A percentile compares a stretch with the other conserved stretches of the same genome.
These are phyloP conservation scores for Drymodes brunneopygia DNA, from an alignment of 2,113 vertebrate genomes.

Conservation along the genomic window DNA sequence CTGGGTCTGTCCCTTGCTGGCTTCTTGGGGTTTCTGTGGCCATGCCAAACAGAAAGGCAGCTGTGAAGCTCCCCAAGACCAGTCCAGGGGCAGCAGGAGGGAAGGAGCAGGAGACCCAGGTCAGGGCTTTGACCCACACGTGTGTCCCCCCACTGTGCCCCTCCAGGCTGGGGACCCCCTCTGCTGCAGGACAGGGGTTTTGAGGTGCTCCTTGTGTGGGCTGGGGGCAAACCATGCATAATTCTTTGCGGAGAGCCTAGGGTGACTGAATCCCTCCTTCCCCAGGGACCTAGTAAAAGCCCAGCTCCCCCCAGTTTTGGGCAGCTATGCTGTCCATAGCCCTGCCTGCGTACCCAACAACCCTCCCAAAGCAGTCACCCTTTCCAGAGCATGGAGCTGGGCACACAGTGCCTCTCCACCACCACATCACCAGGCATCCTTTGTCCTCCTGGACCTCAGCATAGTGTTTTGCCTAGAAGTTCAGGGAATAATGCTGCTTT, in stretches of 20 bases:
- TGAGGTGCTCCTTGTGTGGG: neutral
- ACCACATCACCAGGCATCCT: neutral
- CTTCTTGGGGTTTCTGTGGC: accelerated
- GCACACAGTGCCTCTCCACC: neutral
- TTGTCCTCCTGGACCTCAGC: neutral
- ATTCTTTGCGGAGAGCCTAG: neutral
- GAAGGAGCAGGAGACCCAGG: neutral
- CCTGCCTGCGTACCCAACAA: accelerated
- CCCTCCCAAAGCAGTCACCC: neutral
- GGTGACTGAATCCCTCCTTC: neutral
- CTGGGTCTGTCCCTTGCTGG: neutral
- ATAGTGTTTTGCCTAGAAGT: neutral
- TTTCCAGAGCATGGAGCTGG: neutral
- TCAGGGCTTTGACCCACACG: neutral
- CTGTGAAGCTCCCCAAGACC: neutral
- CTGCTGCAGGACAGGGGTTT: neutral
- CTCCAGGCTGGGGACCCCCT: neutral
- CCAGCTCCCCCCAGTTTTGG: neutral
- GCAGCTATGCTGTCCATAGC: neutral
- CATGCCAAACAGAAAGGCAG: neutral
- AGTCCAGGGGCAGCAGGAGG: neutral
- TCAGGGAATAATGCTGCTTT: conserved; percentile 1
- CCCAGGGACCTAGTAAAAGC: neutral
- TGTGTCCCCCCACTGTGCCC: accelerated
- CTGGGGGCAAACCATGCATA: neutral